Evolutionary conservation across 2,797 vertebrate species (phyloP).

Genomic region (Hemitrygon akajei): DNA sequence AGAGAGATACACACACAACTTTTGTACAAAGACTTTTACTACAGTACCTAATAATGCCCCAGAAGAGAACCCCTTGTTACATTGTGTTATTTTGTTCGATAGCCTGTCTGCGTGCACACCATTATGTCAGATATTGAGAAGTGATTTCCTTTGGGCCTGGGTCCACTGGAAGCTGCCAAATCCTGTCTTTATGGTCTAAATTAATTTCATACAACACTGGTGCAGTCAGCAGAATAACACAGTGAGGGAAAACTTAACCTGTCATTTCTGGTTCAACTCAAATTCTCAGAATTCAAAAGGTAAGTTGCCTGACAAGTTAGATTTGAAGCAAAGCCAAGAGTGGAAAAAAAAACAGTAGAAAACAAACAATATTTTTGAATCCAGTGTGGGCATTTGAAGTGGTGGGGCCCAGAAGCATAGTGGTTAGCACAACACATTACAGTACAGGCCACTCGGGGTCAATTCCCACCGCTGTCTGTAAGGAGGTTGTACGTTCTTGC

Average conservation of each 20-base stretch:
- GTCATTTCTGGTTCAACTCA: neutral
- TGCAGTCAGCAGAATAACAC: neutral
- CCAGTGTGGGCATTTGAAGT: neutral
- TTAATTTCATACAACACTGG: neutral
- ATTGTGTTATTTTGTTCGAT: too few relatives aligned
- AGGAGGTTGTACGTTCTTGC: too few relatives aligned
- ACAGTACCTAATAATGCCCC: neutral
- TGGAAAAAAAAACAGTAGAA: neutral
- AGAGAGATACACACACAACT: too few relatives aligned
- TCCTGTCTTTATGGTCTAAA: neutral
- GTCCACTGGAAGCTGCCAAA: neutral
- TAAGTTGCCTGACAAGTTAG: neutral
- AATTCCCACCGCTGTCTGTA: too few relatives aligned
- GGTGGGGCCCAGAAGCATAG: too few relatives aligned
- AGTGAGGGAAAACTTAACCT: too few relatives aligned
- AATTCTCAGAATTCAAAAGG: neutral
- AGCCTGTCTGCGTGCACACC: too few relatives aligned
- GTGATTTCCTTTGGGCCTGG: neutral
- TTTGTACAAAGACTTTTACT: too few relatives aligned
- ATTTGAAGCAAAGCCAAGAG: neutral
- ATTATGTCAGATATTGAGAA: neutral
- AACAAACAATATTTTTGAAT: neutral
- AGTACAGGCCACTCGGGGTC: too few relatives aligned
- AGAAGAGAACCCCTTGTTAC: neutral
- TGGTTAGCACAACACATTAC: too few relatives aligned